Evolutionary conservation across 2,888 invertebrate species (phyloP).

Genomic region (Conomelus anceps): DNA sequence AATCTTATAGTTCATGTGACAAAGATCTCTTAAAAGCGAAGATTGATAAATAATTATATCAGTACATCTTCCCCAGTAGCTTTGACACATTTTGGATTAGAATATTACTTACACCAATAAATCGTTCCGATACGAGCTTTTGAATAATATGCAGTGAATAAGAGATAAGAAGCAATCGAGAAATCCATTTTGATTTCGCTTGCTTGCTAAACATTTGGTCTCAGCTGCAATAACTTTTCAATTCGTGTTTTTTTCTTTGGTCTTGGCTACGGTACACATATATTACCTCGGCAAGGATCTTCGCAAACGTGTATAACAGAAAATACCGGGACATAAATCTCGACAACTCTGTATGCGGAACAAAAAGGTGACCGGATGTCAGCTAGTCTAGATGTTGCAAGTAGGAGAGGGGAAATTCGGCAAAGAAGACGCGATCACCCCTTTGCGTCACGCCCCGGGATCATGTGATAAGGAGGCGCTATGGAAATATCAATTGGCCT

Average conservation of each 20-base stretch:
- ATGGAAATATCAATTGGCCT: not conserved
- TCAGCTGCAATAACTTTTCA: not conserved
- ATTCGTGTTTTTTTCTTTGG: not conserved
- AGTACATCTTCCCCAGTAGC: too few relatives aligned
- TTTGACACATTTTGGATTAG: not conserved
- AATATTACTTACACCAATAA: not conserved
- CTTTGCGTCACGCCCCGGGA: too few relatives aligned
- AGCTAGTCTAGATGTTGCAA: not conserved
- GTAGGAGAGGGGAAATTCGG: not conserved
- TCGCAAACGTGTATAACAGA: not conserved
- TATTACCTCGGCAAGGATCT: not conserved
- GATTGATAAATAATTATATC: too few relatives aligned
- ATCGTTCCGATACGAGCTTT: not conserved
- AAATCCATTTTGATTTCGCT: not conserved
- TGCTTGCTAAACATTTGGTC: not conserved
- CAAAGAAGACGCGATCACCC: not conserved
- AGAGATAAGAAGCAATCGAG: not conserved
- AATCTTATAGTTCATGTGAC: too few relatives aligned
- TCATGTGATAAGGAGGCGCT: not conserved
- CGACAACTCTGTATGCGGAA: not conserved
- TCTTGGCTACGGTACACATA: not conserved
- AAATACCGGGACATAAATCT: not conserved
- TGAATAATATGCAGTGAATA: not conserved
- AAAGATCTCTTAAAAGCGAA: too few relatives aligned
- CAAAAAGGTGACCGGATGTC: not conserved